Evolutionary conservation across 2,113 vertebrate species (phyloP), one percentile per base, ranked within the genome.

Genomic region (Phainopepla nitens): DNA sequence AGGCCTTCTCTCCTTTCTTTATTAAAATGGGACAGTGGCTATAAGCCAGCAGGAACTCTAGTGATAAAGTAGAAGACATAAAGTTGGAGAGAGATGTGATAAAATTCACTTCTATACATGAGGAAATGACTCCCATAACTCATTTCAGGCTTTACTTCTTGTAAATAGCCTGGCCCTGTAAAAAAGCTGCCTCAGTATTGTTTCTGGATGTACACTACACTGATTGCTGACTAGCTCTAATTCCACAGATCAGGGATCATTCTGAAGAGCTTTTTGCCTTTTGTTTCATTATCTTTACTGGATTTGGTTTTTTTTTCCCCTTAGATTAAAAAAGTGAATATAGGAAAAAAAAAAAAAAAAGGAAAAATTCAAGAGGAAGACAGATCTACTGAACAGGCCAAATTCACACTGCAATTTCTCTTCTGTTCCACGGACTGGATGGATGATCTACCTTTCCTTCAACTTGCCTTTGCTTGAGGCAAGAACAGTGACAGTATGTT

Each of bases 1-100:
- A 95, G 68, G 58, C 50, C 64, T 23, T 78, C 92, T 96, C 75
- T 90, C 71, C 85, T 93, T 91, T 69, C 94, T 91, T 93, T 95
- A 96, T 97, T 96, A 95, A 93, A 96, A 95, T 91, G 66, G 91
- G 92, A 56, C 94, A 90, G 93, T 73, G 87, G 93, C 82, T 94
- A 80, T 90, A 93, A 96, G 94, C 91, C 93, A 94, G 90, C 82
- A 88, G 60, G 94, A 97, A 89, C 87, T 90, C 90, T 9, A 73
- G 95, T 93, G 92, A 96, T 96, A 93, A 96, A 97, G 76, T 88
- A 93, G 85, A 95, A 94, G 90, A 94, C 95, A 96, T 96, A 97
- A 97, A 97, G 75, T 86, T 93, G 88, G 90, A 72, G 60, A 95
- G 94, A 91, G 90, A 80, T 93, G 93, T 86, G 94, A 97, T 97